Percentiles rank a stretch among this genome's conserved stretches.
These are phyloP conservation scores for Luffia ferchaultella DNA, from an alignment of 2,888 invertebrate genomes.

Conservation along the genomic window DNA sequence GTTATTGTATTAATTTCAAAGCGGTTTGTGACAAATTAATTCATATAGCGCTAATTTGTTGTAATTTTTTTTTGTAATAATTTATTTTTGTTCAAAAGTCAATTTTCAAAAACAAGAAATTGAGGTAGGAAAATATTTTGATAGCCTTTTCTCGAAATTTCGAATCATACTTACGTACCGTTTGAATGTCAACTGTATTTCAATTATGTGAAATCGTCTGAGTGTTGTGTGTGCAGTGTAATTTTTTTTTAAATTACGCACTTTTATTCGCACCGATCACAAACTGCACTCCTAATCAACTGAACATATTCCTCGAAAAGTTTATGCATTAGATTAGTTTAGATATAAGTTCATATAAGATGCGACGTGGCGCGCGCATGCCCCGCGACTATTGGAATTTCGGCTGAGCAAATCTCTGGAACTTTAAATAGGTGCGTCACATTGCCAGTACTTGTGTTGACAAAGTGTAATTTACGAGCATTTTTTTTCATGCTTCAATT, in stretches of 20 bases:
- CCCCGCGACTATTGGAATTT: slow-evolving; percentile 53
- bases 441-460: slow-evolving; percentile 16
- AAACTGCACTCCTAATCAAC: slow-evolving; percentile 27
- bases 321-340: background rate
- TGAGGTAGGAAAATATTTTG: too few species aligned
- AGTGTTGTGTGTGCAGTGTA: background rate
- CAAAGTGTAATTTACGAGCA: background rate
- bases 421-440: slow-evolving; percentile 59
- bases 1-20: too few species aligned
- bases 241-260: background rate
- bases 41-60: too few species aligned
- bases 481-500: background rate
- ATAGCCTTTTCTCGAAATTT: too few species aligned
- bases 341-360: slow-evolving; percentile 14
- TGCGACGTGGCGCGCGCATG: slow-evolving; percentile 36
- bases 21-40: too few species aligned
- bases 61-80: too few species aligned
- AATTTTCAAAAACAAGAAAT: too few species aligned
- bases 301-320: slow-evolving; percentile 24
- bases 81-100: too few species aligned
- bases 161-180: too few species aligned
- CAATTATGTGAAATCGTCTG: background rate
- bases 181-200: too few species aligned
- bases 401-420: slow-evolving; percentile 55
- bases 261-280: slow-evolving; percentile 32